Conservation (phyloP, 2,113 vertebrate genomes). For the Sylvilagus bachmani region DNA sequence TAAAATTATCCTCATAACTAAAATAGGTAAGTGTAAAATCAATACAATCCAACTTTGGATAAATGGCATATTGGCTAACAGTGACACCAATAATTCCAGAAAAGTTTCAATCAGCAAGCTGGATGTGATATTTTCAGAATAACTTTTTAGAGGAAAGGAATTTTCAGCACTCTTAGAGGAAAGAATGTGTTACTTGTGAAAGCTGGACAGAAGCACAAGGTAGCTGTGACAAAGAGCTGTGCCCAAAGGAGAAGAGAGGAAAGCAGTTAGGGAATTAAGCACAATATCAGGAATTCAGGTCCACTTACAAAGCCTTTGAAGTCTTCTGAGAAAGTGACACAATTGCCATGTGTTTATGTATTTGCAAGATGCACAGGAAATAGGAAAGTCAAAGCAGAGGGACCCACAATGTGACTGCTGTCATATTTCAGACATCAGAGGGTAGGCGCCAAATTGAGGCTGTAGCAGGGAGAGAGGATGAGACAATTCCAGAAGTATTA, state of each 20-base stretch:
- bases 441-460: background rate
- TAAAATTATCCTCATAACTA: conserved; percentile 4
- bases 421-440: background rate
- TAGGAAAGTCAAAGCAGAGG: background rate
- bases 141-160: conserved; percentile 34
- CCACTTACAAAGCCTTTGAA: background rate
- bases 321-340: background rate
- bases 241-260: background rate
- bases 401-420: background rate
- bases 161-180: conserved; percentile 10
- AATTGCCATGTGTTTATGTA: background rate
- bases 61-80: background rate
- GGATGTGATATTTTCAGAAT: background rate
- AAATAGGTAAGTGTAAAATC: background rate
- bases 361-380: background rate
- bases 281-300: background rate
- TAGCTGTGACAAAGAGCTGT: background rate
- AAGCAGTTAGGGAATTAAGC: background rate
- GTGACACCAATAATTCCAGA: conserved; percentile 25
- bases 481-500: background rate
- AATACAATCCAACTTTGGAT: background rate
- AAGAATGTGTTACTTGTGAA: background rate
- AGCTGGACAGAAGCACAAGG: background rate
- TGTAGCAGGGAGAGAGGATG: background rate
- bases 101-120: background rate